Evolutionary conservation across 2,113 vertebrate species (phyloP).

Genomic region (Carollia perspicillata): DNA sequence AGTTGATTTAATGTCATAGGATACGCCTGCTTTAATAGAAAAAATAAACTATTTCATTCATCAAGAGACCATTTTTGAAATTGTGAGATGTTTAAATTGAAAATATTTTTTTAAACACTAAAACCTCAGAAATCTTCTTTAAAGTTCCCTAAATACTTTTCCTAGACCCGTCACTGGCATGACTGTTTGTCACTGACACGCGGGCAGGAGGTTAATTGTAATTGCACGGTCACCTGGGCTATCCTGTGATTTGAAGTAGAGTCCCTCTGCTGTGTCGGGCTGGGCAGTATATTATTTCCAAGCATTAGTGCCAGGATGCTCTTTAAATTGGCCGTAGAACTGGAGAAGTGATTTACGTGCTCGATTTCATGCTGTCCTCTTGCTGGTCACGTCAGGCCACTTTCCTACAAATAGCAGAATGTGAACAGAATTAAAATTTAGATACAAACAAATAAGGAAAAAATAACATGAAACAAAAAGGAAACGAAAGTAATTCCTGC

Average conservation of each 20-base stretch:
- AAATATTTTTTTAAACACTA: constrained; percentile 68
- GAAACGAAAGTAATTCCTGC: background rate
- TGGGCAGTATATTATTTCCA: constrained; percentile 81
- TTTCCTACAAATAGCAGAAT: constrained; percentile 65
- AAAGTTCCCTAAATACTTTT: constrained; percentile 52
- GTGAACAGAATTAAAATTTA: constrained; percentile 77
- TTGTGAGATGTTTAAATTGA: constrained; percentile 23
- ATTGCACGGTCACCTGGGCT: constrained; percentile 80
- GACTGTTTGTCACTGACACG: constrained; percentile 78
- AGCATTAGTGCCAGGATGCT: constrained; percentile 77
- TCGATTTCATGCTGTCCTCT: constrained; percentile 77
- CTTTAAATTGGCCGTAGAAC: constrained; percentile 81
- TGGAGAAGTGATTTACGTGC: constrained; percentile 81
- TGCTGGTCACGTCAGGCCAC: constrained; percentile 77
- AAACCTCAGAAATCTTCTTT: constrained; percentile 53
- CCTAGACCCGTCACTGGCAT: constrained; percentile 53
- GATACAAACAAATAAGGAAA: constrained; percentile 43
- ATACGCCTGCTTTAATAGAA: background rate
- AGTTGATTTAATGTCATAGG: background rate
- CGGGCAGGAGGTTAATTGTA: constrained; percentile 83
- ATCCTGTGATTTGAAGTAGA: constrained; percentile 78
- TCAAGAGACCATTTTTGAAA: constrained; percentile 13
- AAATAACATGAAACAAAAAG: constrained; percentile 24
- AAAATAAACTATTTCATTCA: constrained; percentile 21
- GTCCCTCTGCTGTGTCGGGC: constrained; percentile 75